Evolutionary conservation across 2,797 vertebrate species (phyloP), one percentile per base, ranked within the genome.

Genomic region (Melanotaenia trifasciata): DNA sequence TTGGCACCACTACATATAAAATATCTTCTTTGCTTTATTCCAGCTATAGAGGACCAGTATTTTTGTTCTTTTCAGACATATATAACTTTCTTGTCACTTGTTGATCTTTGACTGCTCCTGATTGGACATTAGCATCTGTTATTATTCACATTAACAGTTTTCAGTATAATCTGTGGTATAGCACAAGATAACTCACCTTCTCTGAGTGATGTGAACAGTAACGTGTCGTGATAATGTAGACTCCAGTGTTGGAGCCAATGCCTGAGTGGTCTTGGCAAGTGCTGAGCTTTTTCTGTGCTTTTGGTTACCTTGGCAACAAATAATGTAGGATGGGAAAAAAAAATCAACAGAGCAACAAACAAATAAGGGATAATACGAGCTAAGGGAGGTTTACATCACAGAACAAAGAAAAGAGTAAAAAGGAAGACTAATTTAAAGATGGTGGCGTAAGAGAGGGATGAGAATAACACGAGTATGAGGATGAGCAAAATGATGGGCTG

Each of bases 401-500:
- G 94, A 89, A 99, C 98, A 93, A 99, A 99, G 95, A 99, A 99
- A 85, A 99, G 95, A 76, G 97, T 99, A 90, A 99, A 99, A 92
- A 99, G 97, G 91, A 99, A 99, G 93, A 99, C 96, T 84, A 99
- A 96, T 93, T 98, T 99, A 94, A 99, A 99, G 95, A 99, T 98
- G 90, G 97, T 99, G 91, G 97, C 96, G 74, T 98, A 99, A 79
- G 98, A 99, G 90, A 99, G 97, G 74, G 98, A 98, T 88, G 98
- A 99, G 96, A 99, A 99, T 91, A 99, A 96, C 90, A 99, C 97
- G 77, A 99, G 97, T 80, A 99, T 98, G 95, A 99, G 98, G 95
- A 99, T 99, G 95, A 99, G 97, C 90, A 99, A 96, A 96, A 99
- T 99, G 94, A 99, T 98, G 87, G 98, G 98, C 96, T 99, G 98